A percentile compares a stretch with the other conserved stretches of the same genome.
These are phyloP conservation scores for Hofmannophila pseudospretella DNA, from an alignment of 2,888 invertebrate genomes.

Conservation along the genomic window DNA sequence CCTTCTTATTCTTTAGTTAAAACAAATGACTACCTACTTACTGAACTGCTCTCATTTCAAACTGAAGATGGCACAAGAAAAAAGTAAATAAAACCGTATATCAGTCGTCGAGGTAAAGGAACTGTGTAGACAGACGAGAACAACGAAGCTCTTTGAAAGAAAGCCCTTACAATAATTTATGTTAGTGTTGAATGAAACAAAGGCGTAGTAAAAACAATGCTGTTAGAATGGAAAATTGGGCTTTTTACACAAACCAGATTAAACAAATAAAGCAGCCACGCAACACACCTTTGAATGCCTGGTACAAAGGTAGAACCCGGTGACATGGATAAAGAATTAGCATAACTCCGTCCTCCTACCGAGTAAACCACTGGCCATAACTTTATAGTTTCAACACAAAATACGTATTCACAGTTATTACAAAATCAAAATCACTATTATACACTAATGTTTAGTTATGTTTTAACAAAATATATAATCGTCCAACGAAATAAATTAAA, in stretches of 20 bases:
- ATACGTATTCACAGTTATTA: constrained; percentile 27
- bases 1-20: too few relatives aligned
- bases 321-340: constrained; percentile 65
- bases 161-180: constrained; percentile 40
- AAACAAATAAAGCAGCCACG: constrained; percentile 29
- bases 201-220: constrained; percentile 17
- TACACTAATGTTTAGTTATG: constrained; percentile 47
- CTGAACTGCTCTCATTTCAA: background rate
- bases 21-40: constrained; percentile 3
- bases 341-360: constrained; percentile 69
- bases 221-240: constrained; percentile 5
- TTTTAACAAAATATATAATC: constrained; percentile 25
- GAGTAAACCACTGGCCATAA: constrained; percentile 55
- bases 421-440: constrained; percentile 35
- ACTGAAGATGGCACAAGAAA: constrained; percentile 13
- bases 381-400: constrained; percentile 34
- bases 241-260: constrained; percentile 10
- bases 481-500: constrained; percentile 36
- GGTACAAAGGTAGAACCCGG: constrained; percentile 70
- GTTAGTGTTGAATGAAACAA: constrained; percentile 29
- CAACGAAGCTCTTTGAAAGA: constrained; percentile 41
- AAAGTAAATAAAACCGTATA: constrained; percentile 21
- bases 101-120: constrained; percentile 21
- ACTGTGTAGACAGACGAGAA: constrained; percentile 23
- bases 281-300: constrained; percentile 64